Percentiles rank a stretch among this genome's conserved stretches.
phyloP scores from a whole-genome alignment of 2,113 vertebrate species.

The Tichodroma muraria region DNA sequence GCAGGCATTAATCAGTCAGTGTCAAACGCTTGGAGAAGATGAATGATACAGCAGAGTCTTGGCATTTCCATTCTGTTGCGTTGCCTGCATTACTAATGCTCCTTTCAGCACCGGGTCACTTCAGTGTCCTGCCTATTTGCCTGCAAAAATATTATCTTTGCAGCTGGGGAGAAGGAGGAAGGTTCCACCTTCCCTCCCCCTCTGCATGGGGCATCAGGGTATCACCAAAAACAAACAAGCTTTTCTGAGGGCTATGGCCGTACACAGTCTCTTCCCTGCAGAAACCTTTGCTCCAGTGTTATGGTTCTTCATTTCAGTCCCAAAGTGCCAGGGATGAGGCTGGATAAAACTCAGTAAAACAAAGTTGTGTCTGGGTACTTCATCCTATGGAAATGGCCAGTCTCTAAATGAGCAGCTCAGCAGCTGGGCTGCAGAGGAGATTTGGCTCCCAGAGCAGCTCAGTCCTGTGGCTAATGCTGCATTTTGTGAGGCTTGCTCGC shows the following conservation, averaged over 20 bases:
- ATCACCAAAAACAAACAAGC: background rate
- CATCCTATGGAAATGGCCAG: background rate
- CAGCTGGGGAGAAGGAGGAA: background rate
- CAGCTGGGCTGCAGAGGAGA: background rate
- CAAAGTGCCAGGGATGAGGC: background rate
- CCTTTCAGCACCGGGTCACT: background rate
- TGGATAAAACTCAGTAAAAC: background rate
- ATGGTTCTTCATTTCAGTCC: background rate
- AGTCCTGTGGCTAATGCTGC: background rate
- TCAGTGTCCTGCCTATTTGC: constrained; percentile 6
- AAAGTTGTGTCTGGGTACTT: background rate
- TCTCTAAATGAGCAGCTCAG: background rate
- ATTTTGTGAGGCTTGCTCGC: rapidly evolving
- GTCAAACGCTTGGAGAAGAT: constrained; percentile 21
- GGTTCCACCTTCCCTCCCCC: background rate
- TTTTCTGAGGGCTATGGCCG: background rate
- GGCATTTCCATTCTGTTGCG: constrained; percentile 31
- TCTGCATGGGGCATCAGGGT: background rate
- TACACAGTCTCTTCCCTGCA: background rate
- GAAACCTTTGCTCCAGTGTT: background rate
- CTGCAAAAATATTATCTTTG: constrained; percentile 59
- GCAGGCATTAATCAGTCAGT: constrained; percentile 53
- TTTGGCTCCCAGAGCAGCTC: background rate
- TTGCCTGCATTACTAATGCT: constrained; percentile 32
- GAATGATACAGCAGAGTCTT: constrained; percentile 12